These are phyloP conservation scores for Reticulitermes speratus DNA, from an alignment of 1,140 invertebrate species.

Conservation along the genomic window DNA sequence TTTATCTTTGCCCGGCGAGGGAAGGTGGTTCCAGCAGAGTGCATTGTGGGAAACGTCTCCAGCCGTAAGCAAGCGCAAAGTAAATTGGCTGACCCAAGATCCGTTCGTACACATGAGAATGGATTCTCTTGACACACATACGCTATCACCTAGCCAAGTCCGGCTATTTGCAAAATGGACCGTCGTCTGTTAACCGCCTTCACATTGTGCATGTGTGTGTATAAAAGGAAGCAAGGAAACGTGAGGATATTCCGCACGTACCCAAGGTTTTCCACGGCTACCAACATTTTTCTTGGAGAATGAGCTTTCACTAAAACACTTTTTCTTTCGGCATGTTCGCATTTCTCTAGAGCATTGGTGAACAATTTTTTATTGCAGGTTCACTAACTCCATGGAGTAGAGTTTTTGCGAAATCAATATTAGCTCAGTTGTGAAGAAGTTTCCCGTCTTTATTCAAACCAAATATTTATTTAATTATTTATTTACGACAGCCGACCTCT, in stretches of 20 bases:
- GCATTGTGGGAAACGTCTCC: background rate
- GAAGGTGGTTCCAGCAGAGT: background rate
- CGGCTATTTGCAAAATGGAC: slow-evolving; percentile 2
- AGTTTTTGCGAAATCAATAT: too few species aligned
- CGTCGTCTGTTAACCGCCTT: background rate
- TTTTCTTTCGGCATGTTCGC: background rate
- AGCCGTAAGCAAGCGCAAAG: background rate
- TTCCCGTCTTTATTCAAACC: too few species aligned
- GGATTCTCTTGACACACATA: background rate
- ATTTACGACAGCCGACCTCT: too few species aligned
- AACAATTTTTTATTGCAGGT: background rate
- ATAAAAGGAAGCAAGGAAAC: background rate
- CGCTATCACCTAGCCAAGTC: background rate
- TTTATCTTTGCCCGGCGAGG: background rate
- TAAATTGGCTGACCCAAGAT: background rate
- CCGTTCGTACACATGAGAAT: background rate
- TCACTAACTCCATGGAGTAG: background rate
- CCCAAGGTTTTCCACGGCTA: background rate
- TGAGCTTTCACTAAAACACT: background rate
- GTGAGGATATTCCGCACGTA: background rate
- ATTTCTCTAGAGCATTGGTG: background rate
- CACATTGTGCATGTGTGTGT: background rate
- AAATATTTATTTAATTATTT: too few species aligned
- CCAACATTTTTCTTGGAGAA: background rate
- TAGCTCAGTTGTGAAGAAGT: too few species aligned